Evolutionary conservation across 2,888 invertebrate species (phyloP).

Genomic region (Prosapia bicincta): DNA sequence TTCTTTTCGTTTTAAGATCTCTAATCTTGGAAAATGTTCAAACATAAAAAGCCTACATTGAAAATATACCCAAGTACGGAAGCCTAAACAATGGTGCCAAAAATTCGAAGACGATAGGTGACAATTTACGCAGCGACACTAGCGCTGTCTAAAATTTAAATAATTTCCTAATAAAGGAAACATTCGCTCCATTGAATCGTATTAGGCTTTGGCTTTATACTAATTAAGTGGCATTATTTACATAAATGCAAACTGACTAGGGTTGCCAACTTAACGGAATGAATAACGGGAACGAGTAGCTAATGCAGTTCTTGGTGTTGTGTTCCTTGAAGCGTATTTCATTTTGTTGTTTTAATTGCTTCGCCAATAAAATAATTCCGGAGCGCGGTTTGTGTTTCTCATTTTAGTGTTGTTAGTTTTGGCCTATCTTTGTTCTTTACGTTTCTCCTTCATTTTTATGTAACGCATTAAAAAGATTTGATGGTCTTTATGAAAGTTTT

Average conservation of each 20-base stretch:
- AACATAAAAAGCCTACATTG: no score
- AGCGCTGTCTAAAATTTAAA: background rate
- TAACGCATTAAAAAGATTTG: no score
- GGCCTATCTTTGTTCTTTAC: no score
- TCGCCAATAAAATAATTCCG: background rate
- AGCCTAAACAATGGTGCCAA: no score
- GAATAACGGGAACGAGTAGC: background rate
- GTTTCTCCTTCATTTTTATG: no score
- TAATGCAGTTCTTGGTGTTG: background rate
- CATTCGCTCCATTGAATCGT: background rate
- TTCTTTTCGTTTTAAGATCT: no score
- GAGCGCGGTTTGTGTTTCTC: background rate
- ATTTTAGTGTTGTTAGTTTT: no score
- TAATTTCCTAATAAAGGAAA: constrained; percentile 2
- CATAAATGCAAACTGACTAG: background rate
- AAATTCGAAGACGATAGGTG: background rate
- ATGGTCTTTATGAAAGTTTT: no score
- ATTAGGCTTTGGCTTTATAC: background rate
- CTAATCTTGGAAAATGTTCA: no score
- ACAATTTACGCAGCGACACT: background rate
- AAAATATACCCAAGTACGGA: no score
- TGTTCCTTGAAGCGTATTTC: background rate
- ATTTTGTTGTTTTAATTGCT: background rate
- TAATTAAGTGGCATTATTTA: background rate
- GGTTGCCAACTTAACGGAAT: background rate